Base-by-base conservation (phyloP, 2,797 vertebrate species). In the Bryconaethiops microstoma region DNA sequence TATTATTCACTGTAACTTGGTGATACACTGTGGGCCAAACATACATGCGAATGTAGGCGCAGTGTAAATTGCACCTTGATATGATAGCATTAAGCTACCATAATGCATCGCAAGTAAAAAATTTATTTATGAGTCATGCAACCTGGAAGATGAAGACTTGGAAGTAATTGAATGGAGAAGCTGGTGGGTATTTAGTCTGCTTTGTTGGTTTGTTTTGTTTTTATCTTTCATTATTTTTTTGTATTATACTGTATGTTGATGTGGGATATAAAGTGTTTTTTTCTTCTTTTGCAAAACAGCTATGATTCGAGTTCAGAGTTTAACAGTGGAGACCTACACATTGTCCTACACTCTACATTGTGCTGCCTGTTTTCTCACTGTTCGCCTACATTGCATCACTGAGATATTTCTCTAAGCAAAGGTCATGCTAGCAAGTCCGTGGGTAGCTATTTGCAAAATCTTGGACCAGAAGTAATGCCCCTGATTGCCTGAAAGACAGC, bases 321-420 rank as follows among this genome's bases (percentile, higher is more conserved):
- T n/a, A 42, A 45, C 0, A 42, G 14, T 71, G 69, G 6, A 50
- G 39, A n/a, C 48, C 23, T 35, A 17, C 7, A 10, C 2, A 4
- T 19, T 57, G 17, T 57, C 29, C 19, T 40, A 35, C 70, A 57
- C 70, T 29, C 4, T 29, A 21, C 52, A 55, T n/a, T 10, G 19
- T 35, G 35, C 52, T 57, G 19, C 2, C 17, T 73, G 70, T 68
- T 45, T 42, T 45, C 65, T 68, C 40, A 45, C 29, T 78, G 69
- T 75, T 76, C 40, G 21, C 67, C 71, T 63, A 50, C 39, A 78
- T 74, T 54, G 63, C 60, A 48, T 74, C 70, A 68, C n/a, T 74
- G 45, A 62, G 29, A 63, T 54, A n/a, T 54, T 64, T 74, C 76
- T n/a, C 63, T 40, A 65, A 17, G 35, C 63, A 65, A 39, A 65